Percentiles rank a stretch among this genome's conserved stretches.
Conservation (phyloP, 2,113 vertebrate genomes). For the Alces alces region DNA sequence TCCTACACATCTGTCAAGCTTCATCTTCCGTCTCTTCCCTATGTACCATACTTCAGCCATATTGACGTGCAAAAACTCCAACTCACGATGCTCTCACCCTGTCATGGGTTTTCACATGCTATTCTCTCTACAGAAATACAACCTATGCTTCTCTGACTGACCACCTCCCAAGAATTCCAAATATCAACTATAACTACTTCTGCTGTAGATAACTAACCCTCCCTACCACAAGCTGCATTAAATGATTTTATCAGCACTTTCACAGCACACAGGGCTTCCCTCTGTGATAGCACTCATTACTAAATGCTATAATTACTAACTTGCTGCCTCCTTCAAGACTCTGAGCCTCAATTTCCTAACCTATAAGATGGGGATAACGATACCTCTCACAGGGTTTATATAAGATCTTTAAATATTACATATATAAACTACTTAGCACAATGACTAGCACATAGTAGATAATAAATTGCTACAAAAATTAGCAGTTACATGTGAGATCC, state of each 20-base stretch:
- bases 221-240: neutral
- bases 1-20: neutral
- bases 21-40: neutral
- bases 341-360: constrained; percentile 18
- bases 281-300: neutral
- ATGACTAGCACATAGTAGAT: neutral
- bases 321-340: neutral
- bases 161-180: neutral
- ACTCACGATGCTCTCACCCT: neutral
- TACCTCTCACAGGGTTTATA: neutral
- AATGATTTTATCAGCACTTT: neutral
- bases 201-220: neutral
- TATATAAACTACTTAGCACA: neutral
- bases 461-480: neutral
- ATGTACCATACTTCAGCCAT: neutral
- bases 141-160: neutral
- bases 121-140: neutral
- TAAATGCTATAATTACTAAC: neutral
- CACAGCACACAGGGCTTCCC: neutral
- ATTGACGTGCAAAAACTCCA: neutral
- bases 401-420: neutral
- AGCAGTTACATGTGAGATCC: neutral
- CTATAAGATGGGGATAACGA: constrained; percentile 4
- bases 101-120: neutral
- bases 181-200: neutral